These are phyloP conservation scores for Abrostola triplasia DNA, from an alignment of 2,888 invertebrate genomes.

Conservation along the genomic window DNA sequence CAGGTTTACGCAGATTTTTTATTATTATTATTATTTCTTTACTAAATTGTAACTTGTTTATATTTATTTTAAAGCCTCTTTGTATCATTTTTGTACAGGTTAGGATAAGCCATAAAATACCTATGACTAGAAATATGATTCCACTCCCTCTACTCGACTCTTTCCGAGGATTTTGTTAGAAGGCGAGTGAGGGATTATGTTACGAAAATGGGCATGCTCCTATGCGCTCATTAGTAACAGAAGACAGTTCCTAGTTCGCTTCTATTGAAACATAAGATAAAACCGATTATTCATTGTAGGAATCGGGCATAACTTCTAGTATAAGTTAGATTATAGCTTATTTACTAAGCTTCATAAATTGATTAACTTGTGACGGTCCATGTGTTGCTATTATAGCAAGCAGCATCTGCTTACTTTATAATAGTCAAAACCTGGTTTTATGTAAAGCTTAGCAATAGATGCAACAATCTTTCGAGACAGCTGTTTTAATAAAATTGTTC, in stretches of 20 bases:
- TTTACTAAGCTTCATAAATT: too few relatives aligned
- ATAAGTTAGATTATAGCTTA: too few relatives aligned
- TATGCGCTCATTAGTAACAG: conserved; percentile 2
- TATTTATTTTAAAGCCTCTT: too few relatives aligned
- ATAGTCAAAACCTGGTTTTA: too few relatives aligned
- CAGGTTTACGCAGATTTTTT: too few relatives aligned
- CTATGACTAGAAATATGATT: neutral
- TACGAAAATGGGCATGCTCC: neutral
- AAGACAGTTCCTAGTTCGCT: neutral
- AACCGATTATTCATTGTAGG: neutral
- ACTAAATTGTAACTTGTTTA: neutral
- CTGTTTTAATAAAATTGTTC: neutral
- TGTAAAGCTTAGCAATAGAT: too few relatives aligned
- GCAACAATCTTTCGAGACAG: too few relatives aligned
- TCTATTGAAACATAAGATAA: neutral
- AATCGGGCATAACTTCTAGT: neutral
- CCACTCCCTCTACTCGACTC: neutral
- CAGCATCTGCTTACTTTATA: too few relatives aligned
- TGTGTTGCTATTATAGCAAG: too few relatives aligned
- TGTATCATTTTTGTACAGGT: too few relatives aligned
- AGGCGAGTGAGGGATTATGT: neutral
- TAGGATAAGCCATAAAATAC: too few relatives aligned
- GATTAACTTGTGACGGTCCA: too few relatives aligned
- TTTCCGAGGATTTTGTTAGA: neutral
- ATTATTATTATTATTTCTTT: neutral